These are phyloP conservation scores for Ectropis grisescens DNA, from an alignment of 1,140 invertebrate genomes.

Conservation along the genomic window DNA sequence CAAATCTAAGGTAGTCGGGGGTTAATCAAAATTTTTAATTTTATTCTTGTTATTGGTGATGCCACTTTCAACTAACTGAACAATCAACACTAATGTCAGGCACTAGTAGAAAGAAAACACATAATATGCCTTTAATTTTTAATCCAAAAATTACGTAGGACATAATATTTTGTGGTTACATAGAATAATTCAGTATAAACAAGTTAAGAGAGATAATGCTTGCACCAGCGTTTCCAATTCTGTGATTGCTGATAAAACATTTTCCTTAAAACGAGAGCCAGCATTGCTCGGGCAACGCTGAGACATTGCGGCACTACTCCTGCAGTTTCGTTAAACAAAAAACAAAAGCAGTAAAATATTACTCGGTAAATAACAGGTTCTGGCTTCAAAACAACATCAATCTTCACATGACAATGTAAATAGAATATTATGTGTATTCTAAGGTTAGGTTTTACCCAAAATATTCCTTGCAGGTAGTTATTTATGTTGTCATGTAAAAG, in stretches of 20 bases:
- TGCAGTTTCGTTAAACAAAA: constrained; percentile 27
- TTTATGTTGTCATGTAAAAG: constrained; percentile 55
- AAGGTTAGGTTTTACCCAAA: too few relatives aligned
- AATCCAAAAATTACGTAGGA: constrained; percentile 66
- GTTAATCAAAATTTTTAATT: too few relatives aligned
- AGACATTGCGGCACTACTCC: constrained; percentile 25
- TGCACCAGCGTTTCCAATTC: constrained; percentile 38
- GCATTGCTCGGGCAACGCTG: constrained; percentile 26
- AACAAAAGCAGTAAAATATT: constrained; percentile 33
- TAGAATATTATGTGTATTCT: too few relatives aligned
- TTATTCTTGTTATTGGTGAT: too few relatives aligned
- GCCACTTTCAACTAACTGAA: too few relatives aligned
- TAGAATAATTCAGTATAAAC: constrained; percentile 65
- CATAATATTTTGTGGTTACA: constrained; percentile 66
- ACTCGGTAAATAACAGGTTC: constrained; percentile 31
- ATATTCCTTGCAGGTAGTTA: constrained; percentile 4
- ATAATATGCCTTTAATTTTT: constrained; percentile 60
- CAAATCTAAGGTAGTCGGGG: too few relatives aligned
- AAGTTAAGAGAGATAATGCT: constrained; percentile 43
- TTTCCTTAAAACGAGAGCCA: constrained; percentile 23
- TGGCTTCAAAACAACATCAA: constrained; percentile 25
- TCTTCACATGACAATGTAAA: constrained; percentile 46
- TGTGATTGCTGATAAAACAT: constrained; percentile 36
- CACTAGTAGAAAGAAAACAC: too few relatives aligned
- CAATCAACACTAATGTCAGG: too few relatives aligned